Evolutionary conservation across 2,113 vertebrate genomes (phyloP).

Genomic region (Megaceryle maxima): DNA sequence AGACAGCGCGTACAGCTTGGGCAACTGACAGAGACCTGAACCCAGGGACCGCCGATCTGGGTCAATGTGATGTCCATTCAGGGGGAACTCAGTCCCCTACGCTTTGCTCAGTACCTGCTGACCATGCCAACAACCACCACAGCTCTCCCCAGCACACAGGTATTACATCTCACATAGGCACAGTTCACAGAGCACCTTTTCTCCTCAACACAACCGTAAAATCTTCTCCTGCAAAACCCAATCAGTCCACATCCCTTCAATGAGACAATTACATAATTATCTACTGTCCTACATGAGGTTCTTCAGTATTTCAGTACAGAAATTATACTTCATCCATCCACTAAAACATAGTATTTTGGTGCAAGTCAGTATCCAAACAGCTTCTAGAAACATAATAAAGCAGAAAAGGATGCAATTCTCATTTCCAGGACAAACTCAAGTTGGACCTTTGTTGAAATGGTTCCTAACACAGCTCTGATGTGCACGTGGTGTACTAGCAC

Average conservation of each 20-base stretch:
- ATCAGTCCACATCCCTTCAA: neutral
- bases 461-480: neutral
- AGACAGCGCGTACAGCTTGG: neutral
- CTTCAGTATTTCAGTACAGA: neutral
- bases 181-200: accelerated
- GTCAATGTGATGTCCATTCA: neutral
- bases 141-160: neutral
- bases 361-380: neutral
- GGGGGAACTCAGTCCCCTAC: accelerated
- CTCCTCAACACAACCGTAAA: neutral
- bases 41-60: accelerated
- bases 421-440: neutral
- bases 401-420: neutral
- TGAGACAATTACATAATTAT: neutral
- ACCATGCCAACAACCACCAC: neutral
- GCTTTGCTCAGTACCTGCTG: neutral
- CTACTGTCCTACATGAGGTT: neutral
- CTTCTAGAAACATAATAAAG: neutral
- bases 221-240: neutral
- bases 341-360: neutral
- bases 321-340: neutral
- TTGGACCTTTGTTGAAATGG: accelerated
- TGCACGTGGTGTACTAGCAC: neutral
- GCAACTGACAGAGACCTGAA: neutral
- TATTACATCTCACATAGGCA: neutral